Evolutionary conservation across 2,888 invertebrate genomes (phyloP), one percentile per base, ranked within the genome.

Genomic region (Eristalis pertinax): DNA sequence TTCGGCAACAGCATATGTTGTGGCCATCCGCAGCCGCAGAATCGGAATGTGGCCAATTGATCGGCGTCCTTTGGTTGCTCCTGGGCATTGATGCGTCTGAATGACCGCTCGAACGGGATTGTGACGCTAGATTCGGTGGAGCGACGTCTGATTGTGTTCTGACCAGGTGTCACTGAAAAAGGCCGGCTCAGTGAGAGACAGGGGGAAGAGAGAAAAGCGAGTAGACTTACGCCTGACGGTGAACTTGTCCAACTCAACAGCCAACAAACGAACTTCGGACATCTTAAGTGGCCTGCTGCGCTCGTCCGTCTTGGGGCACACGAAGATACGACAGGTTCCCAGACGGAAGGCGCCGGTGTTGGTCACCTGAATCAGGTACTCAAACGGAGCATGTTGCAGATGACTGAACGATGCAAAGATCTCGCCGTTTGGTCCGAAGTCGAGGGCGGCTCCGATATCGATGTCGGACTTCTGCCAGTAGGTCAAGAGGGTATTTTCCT

Each of bases 11-110:
- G 94, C 95, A 97, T 94, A 92, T 97, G 97, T 84, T 97, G 95
- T 0, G 97, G 97, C 97, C 97, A 97, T 72, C 97, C 97, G 90
- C 97, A 98, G 84, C 97, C 97, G 93, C 97, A 98, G 94, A 96
- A 97, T 93, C 84, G 77, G 84, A 79, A 89, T 1, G 58, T 19
- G 24, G 82, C 86, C 19, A 88, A 63, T 1, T 32, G 70, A 10
- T 80, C 76, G 2, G 15, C 22, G 10, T 56, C 75, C 2, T 2
- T 56, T 13, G 89, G 89, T 7, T 72, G 24, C n/a, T 69, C 32
- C 8, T 85, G 11, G 0, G 32, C 41, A 41, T 81, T 86, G 0
- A 89, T 56, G 90, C 95, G 95, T 4, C 96, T 95, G 95, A 97
- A 98, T 2, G 96, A 96, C 70, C 96, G 94, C 91, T 97, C 97